A percentile compares a stretch with the other conserved stretches of the same genome.
These are phyloP conservation scores for Lutjanus campechanus DNA, from an alignment of 2,797 vertebrate species.

Conservation along the genomic window DNA sequence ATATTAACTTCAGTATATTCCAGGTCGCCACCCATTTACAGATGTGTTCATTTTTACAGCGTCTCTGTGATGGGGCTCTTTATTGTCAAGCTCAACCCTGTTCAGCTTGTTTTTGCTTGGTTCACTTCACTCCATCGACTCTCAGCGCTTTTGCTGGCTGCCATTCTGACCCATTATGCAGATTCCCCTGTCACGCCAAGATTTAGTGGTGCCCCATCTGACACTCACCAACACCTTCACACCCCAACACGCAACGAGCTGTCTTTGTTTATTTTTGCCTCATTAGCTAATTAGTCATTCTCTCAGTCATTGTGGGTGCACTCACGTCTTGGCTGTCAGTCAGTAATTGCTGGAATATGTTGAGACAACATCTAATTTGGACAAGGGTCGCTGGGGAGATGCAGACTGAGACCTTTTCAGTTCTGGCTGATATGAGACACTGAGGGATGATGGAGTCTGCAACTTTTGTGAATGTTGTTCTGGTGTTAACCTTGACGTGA, in stretches of 20 bases:
- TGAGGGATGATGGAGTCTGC: conserved; percentile 43
- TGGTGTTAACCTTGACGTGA: background rate
- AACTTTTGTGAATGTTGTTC: conserved; percentile 25
- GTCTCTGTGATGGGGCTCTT: conserved; percentile 24
- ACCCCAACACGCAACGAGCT: conserved; percentile 37
- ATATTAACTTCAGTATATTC: background rate
- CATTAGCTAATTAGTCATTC: conserved; percentile 68
- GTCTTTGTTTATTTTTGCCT: conserved; percentile 64
- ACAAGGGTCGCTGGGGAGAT: conserved; percentile 51
- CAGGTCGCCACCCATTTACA: conserved; percentile 1
- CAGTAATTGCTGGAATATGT: conserved; percentile 65
- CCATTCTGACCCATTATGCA: conserved; percentile 53
- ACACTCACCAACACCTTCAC: conserved; percentile 41
- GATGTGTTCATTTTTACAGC: conserved; percentile 16
- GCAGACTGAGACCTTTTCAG: conserved; percentile 53
- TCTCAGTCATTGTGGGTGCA: conserved; percentile 34
- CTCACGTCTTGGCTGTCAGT: conserved; percentile 61
- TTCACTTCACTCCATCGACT: conserved; percentile 48
- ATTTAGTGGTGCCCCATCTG: conserved; percentile 35
- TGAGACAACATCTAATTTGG: conserved; percentile 67
- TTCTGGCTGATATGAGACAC: conserved; percentile 53
- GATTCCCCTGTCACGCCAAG: conserved; percentile 50
- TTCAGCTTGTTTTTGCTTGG: conserved; percentile 33
- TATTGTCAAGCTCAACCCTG: conserved; percentile 5
- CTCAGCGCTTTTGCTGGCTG: conserved; percentile 42